Evolutionary conservation across 2,113 vertebrate species (phyloP).

Genomic region (Ploceus nigricollis): DNA sequence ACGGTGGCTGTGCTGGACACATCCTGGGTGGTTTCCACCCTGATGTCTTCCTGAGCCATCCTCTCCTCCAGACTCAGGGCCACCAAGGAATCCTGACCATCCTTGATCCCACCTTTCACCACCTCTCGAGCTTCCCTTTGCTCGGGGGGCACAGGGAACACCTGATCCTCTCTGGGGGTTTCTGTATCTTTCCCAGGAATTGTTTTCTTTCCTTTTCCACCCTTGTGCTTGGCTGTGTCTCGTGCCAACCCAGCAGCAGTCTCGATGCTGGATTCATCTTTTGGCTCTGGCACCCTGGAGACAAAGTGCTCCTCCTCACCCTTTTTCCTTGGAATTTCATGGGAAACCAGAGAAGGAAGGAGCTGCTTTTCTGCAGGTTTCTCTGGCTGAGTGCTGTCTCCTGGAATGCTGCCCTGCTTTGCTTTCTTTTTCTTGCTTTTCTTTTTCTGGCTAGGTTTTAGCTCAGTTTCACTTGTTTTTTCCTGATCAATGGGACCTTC

Average conservation of each 20-base stretch:
- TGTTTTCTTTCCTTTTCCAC: background rate
- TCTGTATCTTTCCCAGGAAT: background rate
- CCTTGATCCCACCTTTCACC: background rate
- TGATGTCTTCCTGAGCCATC: background rate
- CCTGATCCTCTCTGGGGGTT: background rate
- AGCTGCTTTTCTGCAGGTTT: background rate
- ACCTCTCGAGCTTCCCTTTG: background rate
- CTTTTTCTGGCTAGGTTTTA: background rate
- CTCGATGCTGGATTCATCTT: background rate
- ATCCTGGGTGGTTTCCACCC: background rate
- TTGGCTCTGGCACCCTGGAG: conserved; percentile 54
- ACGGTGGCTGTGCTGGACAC: background rate
- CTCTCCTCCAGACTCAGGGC: background rate
- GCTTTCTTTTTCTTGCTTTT: conserved; percentile 33
- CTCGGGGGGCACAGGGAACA: background rate
- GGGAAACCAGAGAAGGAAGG: background rate
- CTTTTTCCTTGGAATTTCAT: background rate
- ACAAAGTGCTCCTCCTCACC: background rate
- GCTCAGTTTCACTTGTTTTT: background rate
- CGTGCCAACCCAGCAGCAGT: background rate
- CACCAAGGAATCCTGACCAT: background rate
- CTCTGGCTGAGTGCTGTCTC: background rate
- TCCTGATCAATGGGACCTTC: background rate
- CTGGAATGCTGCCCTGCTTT: background rate
- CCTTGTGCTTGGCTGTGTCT: background rate